A percentile compares a stretch with the other conserved stretches of the same genome.
Conservation (phyloP, 2,888 invertebrate species). For the Baccha elongata region DNA sequence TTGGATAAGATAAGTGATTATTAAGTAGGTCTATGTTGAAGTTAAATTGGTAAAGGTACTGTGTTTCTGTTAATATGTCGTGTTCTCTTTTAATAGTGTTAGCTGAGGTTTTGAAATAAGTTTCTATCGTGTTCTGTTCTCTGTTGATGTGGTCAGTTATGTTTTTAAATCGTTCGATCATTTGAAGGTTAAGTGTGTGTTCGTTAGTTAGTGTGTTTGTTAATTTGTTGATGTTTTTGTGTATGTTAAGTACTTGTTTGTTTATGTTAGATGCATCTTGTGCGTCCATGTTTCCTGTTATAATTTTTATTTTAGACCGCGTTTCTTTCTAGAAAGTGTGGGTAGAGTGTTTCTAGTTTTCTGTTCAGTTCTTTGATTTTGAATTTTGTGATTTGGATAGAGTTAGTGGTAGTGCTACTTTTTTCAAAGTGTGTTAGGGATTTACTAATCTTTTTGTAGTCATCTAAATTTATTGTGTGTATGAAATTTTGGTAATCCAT, state of each 20-base stretch:
- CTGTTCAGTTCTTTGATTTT: slow-evolving; percentile 30
- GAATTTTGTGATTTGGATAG: not conserved
- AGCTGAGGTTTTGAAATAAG: slow-evolving; percentile 9
- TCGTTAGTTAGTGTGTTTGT: too few relatives aligned
- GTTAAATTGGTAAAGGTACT: slow-evolving; percentile 48
- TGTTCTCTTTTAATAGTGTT: slow-evolving; percentile 33
- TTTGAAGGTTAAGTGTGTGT: too few relatives aligned
- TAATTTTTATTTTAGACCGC: not conserved
- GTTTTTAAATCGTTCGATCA: not conserved
- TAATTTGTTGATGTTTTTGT: not conserved
- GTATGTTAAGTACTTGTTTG: not conserved
- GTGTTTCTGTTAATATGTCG: slow-evolving; percentile 16
- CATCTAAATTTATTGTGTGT: too few relatives aligned
- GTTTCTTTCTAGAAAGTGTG: not conserved
- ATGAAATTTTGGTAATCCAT: too few relatives aligned
- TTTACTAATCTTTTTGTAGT: not conserved
- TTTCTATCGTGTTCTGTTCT: slow-evolving; percentile 31
- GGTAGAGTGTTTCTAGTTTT: slow-evolving; percentile 19
- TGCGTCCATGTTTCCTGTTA: slow-evolving; percentile 20
- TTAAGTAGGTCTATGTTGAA: slow-evolving; percentile 56
- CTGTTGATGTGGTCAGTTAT: slow-evolving; percentile 1
- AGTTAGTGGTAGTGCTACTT: too few relatives aligned
- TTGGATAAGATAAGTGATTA: slow-evolving; percentile 26
- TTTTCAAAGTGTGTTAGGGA: not conserved
- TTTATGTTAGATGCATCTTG: slow-evolving; percentile 6